phyloP scores from a whole-genome alignment of 2,113 vertebrate species.

The Eonycteris spelaea region DNA sequence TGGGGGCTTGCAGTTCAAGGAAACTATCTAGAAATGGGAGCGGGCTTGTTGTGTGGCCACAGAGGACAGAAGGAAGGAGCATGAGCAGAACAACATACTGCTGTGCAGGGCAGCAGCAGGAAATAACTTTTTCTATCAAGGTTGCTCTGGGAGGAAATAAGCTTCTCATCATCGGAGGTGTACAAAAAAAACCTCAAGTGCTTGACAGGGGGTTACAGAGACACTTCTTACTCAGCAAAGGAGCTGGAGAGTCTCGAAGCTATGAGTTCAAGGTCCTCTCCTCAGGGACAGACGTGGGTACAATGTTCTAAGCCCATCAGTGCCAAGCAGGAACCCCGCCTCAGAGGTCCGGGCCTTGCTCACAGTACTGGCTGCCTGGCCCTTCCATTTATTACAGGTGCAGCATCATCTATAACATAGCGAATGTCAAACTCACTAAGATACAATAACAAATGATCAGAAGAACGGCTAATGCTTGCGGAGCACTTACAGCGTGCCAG shows the following conservation, averaged over 20 bases:
- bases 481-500: not conserved
- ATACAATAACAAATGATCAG: not conserved
- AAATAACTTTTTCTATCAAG: not conserved
- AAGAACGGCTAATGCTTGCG: not conserved
- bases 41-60: not conserved
- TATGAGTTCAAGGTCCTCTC: not conserved
- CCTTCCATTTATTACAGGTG: not conserved
- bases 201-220: not conserved
- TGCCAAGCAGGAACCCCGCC: not conserved
- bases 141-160: not conserved
- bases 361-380: not conserved
- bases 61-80: not conserved
- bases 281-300: not conserved
- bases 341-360: not conserved
- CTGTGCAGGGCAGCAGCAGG: not conserved
- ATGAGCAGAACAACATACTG: rapidly evolving
- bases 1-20: not conserved
- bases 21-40: not conserved
- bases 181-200: not conserved
- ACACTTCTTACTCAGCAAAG: not conserved
- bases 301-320: not conserved
- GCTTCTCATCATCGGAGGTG: not conserved
- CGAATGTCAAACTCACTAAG: not conserved
- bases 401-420: not conserved
- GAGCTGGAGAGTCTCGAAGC: not conserved